A percentile compares a stretch with the other conserved stretches of the same genome.
Evolutionary conservation across 2,113 vertebrate species (phyloP).

Genomic region (Spermophilus dauricus): DNA sequence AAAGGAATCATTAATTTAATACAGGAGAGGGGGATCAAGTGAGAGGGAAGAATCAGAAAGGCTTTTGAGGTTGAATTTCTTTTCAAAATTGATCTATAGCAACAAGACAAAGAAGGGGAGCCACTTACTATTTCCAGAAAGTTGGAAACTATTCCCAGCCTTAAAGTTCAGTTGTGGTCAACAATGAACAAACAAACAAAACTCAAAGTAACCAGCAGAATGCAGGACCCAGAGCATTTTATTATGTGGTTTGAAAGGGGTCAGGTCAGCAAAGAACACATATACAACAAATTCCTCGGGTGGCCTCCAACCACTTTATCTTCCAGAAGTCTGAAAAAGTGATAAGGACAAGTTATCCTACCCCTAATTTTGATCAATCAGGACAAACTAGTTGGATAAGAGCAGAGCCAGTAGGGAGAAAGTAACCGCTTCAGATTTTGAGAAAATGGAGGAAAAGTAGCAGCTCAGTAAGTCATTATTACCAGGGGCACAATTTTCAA

Average conservation of each 20-base stretch:
- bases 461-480: background rate
- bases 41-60: background rate
- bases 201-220: conserved; percentile 54
- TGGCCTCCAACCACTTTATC: background rate
- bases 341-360: background rate
- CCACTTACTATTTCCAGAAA: conserved; percentile 76
- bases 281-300: background rate
- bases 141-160: conserved; percentile 69
- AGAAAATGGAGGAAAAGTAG: background rate
- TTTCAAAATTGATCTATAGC: conserved; percentile 12
- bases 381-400: background rate
- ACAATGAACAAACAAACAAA: conserved; percentile 75
- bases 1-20: background rate
- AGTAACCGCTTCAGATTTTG: background rate
- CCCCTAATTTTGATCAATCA: background rate
- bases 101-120: conserved; percentile 47
- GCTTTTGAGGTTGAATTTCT: conserved; percentile 8
- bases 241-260: conserved; percentile 43
- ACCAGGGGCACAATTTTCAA: background rate
- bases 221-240: conserved; percentile 12
- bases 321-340: background rate
- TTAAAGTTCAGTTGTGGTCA: conserved; percentile 67
- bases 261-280: conserved; percentile 57
- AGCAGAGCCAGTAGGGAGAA: background rate
- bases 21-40: no score